These are phyloP conservation scores for Lomographa bimaculata DNA, from an alignment of 2,888 invertebrate species.

Conservation along the genomic window DNA sequence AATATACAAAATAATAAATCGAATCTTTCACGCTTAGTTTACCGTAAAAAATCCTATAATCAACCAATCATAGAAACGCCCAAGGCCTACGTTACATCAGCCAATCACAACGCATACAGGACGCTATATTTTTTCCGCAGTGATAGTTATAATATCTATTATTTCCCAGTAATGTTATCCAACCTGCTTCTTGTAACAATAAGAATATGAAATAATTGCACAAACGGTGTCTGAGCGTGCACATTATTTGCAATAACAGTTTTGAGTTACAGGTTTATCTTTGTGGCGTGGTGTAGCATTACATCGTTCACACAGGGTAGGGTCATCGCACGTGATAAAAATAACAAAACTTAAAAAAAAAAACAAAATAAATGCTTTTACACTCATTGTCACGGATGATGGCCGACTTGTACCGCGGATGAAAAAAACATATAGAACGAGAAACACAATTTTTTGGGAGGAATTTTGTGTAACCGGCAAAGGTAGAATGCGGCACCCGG, in stretches of 20 bases:
- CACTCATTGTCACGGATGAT: too few relatives aligned
- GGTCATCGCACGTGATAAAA: slow-evolving; percentile 27
- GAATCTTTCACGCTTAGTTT: too few relatives aligned
- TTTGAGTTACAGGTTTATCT: slow-evolving; percentile 47
- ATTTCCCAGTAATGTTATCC: slow-evolving; percentile 19
- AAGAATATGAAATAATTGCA: slow-evolving; percentile 26
- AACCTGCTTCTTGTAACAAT: slow-evolving; percentile 20
- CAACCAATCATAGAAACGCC: too few relatives aligned
- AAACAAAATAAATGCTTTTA: too few relatives aligned
- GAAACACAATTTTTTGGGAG: too few relatives aligned
- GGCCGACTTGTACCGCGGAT: too few relatives aligned
- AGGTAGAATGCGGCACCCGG: too few relatives aligned
- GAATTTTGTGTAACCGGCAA: too few relatives aligned
- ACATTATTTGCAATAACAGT: slow-evolving; percentile 45
- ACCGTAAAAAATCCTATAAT: too few relatives aligned
- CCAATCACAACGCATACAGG: not conserved
- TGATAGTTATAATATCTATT: slow-evolving; percentile 14
- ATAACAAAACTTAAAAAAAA: not conserved
- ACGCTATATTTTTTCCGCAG: slow-evolving; percentile 5
- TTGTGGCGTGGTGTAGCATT: slow-evolving; percentile 43
- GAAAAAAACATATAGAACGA: too few relatives aligned
- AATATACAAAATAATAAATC: too few relatives aligned
- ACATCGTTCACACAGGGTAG: slow-evolving; percentile 45
- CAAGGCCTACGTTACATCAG: too few relatives aligned
- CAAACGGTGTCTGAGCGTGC: slow-evolving; percentile 41